Base-by-base conservation (phyloP, 1,140 invertebrate species). In the Coenobita brevimanus region DNA sequence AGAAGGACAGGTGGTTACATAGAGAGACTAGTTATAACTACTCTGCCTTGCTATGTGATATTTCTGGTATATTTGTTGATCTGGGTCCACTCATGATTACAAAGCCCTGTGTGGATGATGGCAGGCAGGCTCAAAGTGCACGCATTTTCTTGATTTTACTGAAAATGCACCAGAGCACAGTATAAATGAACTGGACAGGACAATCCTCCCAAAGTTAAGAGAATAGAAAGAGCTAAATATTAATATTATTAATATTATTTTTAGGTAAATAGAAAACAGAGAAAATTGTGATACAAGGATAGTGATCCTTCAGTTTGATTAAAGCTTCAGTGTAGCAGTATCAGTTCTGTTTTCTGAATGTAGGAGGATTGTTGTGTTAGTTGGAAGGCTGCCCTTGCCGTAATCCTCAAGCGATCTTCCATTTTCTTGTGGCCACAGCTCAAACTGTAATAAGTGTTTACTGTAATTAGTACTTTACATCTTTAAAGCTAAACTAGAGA, bases 1-100 rank as follows among this genome's bases (percentile, higher is more conserved):
- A 80, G 85, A 87, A 79, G 69, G 78, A 87, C 85, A 87, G 85
- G 85, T 80, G 85, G 85, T 87, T 87, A 87, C 46, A 33, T 80
- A 69, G 85, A 87, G 85, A 87, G 76, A 80, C 46, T 50, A 50
- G 79, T 67, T 87, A 71, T 87, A 87, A 80, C 85, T 87, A 87
- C 85, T 87, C 85, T 87, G 85, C 85, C 85, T 87, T 87, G 85
- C 85, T 87, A 87, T 87, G 85, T 87, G 85, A 87, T 87, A 87
- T 87, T 78, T 87, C 64, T 87, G 62, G 76, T 80, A 81, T 80
- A 87, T 80, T n/a, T 50, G 80, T 43, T 81, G 85, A 87, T 60
- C 78, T 80, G 85, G 85, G 85, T 87, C 85, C 85, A 87, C 82
- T 85, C 75, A 69, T 85, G 50, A 85, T 76, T 85, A 85, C 75